phyloP scores from a whole-genome alignment of 2,888 invertebrate species.

The Epistrophe grossulariae region DNA sequence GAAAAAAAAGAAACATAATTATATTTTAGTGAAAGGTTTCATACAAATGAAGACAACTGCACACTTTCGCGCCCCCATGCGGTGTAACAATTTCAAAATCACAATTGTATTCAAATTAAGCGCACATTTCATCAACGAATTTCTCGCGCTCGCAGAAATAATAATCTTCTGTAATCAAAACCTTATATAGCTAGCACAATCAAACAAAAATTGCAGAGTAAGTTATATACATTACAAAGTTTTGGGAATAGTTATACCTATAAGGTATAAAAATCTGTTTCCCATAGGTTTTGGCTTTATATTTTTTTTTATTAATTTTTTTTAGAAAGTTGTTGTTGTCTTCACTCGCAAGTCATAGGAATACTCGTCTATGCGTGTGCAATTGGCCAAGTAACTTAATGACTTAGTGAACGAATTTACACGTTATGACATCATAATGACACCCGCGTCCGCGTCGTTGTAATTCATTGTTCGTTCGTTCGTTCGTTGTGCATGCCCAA shows the following conservation, averaged over 20 bases:
- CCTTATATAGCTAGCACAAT: conserved; percentile 13
- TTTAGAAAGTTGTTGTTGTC: conserved; percentile 64
- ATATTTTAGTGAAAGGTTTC: conserved; percentile 39
- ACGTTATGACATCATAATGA: conserved; percentile 71
- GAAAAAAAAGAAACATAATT: conserved; percentile 20
- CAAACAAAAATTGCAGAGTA: conserved; percentile 23
- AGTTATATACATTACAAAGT: conserved; percentile 6
- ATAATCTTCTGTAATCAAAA: conserved; percentile 37
- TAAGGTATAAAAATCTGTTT: conserved; percentile 6
- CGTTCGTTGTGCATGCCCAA: conserved; percentile 9
- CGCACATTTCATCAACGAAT: conserved; percentile 50
- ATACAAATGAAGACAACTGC: conserved; percentile 2
- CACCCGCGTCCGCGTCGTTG: conserved; percentile 43
- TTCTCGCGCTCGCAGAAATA: conserved; percentile 52
- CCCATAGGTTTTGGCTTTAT: conserved; percentile 22
- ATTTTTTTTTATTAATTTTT: conserved; percentile 28
- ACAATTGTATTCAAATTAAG: conserved; percentile 71
- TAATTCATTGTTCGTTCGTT: conserved; percentile 54
- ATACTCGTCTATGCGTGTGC: conserved; percentile 50
- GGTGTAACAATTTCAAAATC: conserved; percentile 53
- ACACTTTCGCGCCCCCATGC: conserved; percentile 49
- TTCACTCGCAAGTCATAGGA: conserved; percentile 27
- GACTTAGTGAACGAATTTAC: conserved; percentile 72
- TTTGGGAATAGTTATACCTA: neutral
- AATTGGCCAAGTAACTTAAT: conserved; percentile 68